Evolutionary conservation across 2,113 vertebrate genomes (phyloP), one percentile per base, ranked within the genome.

Genomic region (Strix uralensis): DNA sequence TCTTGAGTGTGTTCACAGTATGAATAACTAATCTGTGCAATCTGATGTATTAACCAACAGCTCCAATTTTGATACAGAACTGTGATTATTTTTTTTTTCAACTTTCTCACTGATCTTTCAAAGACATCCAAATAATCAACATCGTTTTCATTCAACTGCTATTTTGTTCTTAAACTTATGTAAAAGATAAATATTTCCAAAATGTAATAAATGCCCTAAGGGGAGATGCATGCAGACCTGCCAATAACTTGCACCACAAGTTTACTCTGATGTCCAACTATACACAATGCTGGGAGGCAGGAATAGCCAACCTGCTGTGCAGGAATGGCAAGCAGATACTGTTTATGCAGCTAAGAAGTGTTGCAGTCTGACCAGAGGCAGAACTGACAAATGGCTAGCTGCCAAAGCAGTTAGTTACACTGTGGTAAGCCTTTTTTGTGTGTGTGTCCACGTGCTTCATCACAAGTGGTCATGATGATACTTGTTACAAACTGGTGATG

Each of bases 301-400:
- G 89, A 95, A 81, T 94, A 91, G 91, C 78, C 84, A 95, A 91
- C 95, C 83, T 95, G 94, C 86, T 89, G 70, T 78, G 80, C 94
- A 95, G 86, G 96, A 96, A 92, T 73, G 91, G 70, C 88, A 87
- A 72, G 88, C 92, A 94, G 58, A 32, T 85, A 65, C 77, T 95
- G 84, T 94, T 96, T 84, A 79, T 84, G 57, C 70, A 84, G 52
- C 61, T 79, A 7, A 52, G 80, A 93, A 83, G 69, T 78, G 77
- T 79, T 54, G 25, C 69, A 49, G 62, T 47, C 63, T 83, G 72
- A 52, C 94, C 79, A 91, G 65, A 75, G 77, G 88, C 72, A 87
- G 78, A 40, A 62, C 34, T 92, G 65, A 61, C 6, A 11, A 47
- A 89, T 58, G 13, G 19, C 40, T 72, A 49, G 27, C 75, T 94